These are phyloP conservation scores for Zaprionus kolodkinae DNA, from an alignment of 1,140 invertebrate species.

Conservation along the genomic window DNA sequence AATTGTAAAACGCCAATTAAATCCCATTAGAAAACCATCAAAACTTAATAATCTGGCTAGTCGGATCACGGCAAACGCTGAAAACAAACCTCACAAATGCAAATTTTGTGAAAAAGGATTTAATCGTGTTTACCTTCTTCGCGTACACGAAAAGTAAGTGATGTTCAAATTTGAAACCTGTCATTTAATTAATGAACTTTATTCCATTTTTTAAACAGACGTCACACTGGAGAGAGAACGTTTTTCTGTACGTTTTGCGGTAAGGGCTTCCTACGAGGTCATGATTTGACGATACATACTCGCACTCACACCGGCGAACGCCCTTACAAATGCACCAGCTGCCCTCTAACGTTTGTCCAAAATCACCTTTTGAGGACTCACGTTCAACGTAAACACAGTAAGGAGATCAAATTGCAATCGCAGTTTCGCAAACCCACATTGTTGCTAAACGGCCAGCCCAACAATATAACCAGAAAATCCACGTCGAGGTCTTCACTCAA, in stretches of 20 bases:
- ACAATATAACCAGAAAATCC: neutral
- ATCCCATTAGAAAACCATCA: neutral
- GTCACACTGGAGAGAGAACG: constrained; percentile 32
- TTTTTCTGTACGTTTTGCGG: constrained; percentile 31
- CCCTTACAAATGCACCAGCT: constrained; percentile 36
- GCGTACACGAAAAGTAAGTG: constrained; percentile 35
- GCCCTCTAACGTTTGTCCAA: constrained; percentile 22
- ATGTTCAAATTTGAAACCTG: neutral
- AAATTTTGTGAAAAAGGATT: constrained; percentile 32
- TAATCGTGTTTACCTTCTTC: constrained; percentile 1
- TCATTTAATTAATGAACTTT: neutral
- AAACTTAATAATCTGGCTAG: neutral
- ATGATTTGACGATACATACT: constrained; percentile 42
- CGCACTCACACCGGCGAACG: constrained; percentile 40
- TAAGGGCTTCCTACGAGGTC: constrained; percentile 32
- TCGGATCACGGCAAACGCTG: neutral
- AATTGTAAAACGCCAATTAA: neutral
- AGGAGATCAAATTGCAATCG: constrained; percentile 19
- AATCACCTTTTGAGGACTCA: constrained; percentile 34
- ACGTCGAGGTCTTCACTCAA: neutral
- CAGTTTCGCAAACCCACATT: constrained; percentile 1
- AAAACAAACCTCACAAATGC: constrained; percentile 11
- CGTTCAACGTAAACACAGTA: neutral
- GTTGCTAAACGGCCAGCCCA: neutral
- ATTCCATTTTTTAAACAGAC: constrained; percentile 11